phyloP scores from a whole-genome alignment of 2,797 vertebrate species.

The Parotocinclus haroldoi region DNA sequence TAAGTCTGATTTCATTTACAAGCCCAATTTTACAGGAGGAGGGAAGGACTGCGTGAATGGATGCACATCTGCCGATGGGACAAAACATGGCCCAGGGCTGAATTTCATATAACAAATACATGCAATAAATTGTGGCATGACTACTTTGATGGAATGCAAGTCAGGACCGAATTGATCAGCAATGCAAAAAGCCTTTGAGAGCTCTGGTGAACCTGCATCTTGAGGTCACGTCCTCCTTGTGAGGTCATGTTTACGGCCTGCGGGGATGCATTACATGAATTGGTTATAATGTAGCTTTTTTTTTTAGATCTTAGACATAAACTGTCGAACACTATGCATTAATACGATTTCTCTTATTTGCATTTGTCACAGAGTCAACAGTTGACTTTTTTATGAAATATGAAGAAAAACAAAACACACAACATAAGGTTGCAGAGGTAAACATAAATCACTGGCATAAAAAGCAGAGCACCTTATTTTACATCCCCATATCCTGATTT shows the following conservation, averaged over 20 bases:
- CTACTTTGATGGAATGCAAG: slow-evolving; percentile 55
- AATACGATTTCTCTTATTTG: no score
- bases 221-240: slow-evolving; percentile 45
- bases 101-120: slow-evolving; percentile 60
- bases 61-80: slow-evolving; percentile 34
- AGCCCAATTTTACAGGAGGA: slow-evolving; percentile 54
- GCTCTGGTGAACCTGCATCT: slow-evolving; percentile 37
- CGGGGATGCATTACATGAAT: slow-evolving; percentile 51
- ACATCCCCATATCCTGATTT: no score
- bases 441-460: no score
- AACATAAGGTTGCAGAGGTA: no score
- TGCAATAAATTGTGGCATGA: slow-evolving; percentile 53
- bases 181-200: slow-evolving; percentile 47
- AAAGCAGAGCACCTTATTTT: no score
- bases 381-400: no score
- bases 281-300: slow-evolving; percentile 43
- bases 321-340: no score
- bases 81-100: slow-evolving; percentile 50
- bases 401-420: no score
- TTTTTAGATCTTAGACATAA: no score
- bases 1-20: slow-evolving; percentile 61
- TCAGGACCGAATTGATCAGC: slow-evolving; percentile 49
- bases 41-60: slow-evolving; percentile 30
- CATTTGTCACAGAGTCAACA: no score
- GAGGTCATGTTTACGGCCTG: slow-evolving; percentile 43